Percentiles rank a stretch among this genome's conserved stretches.
phyloP scores from a whole-genome alignment of 2,888 invertebrate species.

The Drosophila percnosoma region DNA sequence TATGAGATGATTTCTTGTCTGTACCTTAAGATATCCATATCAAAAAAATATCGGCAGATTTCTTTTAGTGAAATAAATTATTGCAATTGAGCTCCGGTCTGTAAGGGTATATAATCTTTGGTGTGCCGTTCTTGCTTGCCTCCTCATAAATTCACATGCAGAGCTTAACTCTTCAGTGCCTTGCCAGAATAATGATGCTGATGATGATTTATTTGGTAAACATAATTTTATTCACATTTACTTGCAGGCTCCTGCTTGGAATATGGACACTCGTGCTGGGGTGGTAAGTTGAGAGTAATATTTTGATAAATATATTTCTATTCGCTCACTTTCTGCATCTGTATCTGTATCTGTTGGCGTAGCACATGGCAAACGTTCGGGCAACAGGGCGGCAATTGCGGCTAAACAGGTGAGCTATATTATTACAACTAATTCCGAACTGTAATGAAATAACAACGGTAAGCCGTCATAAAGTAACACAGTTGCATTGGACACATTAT shows the following conservation, averaged over 20 bases:
- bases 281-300: conserved; percentile 74
- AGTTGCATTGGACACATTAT: conserved; percentile 3
- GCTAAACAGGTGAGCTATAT: conserved; percentile 55
- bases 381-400: conserved; percentile 46
- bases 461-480: conserved; percentile 19
- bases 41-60: background rate
- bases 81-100: fast-evolving
- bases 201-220: conserved; percentile 63
- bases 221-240: conserved; percentile 33
- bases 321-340: conserved; percentile 8
- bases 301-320: background rate
- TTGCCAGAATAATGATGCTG: conserved; percentile 5
- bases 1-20: background rate
- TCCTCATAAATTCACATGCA: conserved; percentile 43
- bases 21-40: background rate
- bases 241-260: conserved; percentile 82
- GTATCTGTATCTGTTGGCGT: conserved; percentile 3
- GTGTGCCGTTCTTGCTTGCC: background rate
- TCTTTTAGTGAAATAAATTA: background rate
- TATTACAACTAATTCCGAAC: conserved; percentile 2
- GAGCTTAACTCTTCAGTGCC: conserved; percentile 40
- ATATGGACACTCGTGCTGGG: conserved; percentile 84
- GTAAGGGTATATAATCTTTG: background rate
- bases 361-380: conserved; percentile 81
- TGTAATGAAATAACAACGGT: background rate